phyloP scores from a whole-genome alignment of 2,888 invertebrate species.

The Zhuqinia jingwanae region DNA sequence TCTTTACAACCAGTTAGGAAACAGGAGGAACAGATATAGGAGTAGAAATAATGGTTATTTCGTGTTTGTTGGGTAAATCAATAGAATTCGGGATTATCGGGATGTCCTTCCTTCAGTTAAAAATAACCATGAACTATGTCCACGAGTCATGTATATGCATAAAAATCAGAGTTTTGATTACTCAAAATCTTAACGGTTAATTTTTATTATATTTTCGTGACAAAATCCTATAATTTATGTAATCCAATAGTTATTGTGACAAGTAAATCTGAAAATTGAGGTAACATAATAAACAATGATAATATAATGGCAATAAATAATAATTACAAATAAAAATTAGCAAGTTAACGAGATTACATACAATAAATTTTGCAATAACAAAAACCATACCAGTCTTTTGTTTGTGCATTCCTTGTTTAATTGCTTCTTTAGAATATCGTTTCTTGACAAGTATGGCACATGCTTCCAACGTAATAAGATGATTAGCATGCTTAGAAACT shows the following conservation, averaged over 20 bases:
- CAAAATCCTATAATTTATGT: background rate
- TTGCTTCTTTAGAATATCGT: constrained; percentile 84
- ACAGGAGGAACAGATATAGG: background rate
- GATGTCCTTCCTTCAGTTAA: background rate
- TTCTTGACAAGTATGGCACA: constrained; percentile 84
- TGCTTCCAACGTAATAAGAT: constrained; percentile 88
- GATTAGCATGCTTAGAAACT: constrained; percentile 90
- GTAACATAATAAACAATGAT: too few species aligned
- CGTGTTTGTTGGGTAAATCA: background rate
- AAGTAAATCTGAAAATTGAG: too few species aligned
- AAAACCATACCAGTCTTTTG: constrained; percentile 63
- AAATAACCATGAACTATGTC: background rate
- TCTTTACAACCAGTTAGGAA: background rate
- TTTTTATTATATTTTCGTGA: too few species aligned
- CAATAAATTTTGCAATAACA: background rate
- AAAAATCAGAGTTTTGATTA: too few species aligned
- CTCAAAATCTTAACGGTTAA: too few species aligned
- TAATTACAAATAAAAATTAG: background rate
- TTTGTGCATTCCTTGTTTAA: constrained; percentile 83
- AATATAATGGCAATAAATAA: too few species aligned
- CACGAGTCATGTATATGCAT: too few species aligned
- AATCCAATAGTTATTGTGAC: background rate
- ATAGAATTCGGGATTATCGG: background rate
- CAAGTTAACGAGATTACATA: background rate
- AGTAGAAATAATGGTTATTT: background rate